Base-by-base conservation (phyloP, 2,113 vertebrate genomes). In the Epinephelus lanceolatus region DNA sequence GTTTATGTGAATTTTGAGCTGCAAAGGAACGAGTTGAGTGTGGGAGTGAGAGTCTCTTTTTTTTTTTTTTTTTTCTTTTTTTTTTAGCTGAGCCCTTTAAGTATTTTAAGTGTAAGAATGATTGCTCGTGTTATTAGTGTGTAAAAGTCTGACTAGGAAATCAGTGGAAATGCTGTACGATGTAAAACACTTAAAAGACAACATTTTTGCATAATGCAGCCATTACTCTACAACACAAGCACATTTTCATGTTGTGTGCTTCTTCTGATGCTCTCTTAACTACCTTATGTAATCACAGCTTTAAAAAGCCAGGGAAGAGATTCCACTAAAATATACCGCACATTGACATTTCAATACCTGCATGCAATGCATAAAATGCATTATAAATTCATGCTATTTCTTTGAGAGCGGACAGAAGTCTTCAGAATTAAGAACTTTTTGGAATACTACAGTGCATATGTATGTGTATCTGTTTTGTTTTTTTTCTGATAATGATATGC, bases 81-180 rank as follows among this genome's bases (percentile, higher is more conserved):
- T 68, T 74, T 27, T 68, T 71, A 70, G 40, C 55, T 0, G 1
- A 80, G 66, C 37, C 51, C 66, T 87, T 74, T 78, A 49, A 84
- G 86, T 56, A 56, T 81, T 78, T 69, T 66, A 78, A 86, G 77
- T 85, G 74, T 85, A 67, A 77, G 70, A 88, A 68, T 86, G 88
- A 91, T 89, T 89, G 63, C 78, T 73, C 10, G 0, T 49, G 40
- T 87, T 74, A 72, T 83, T 84, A 76, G 51, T 59, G 57, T 81
- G 87, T 81, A 76, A 86, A 67, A 81, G 51, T 74, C 57, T 49
- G 62, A 71, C 65, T 65, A 56, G 52, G 49, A 61, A 91, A 89
- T 73, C 83, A 47, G 72, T 23, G 21, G 78, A 74, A 71, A 76
- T 75, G 72, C 75, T 82, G 59, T 56, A 62, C 57, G n/a, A 56